phyloP scores from a whole-genome alignment of 2,113 vertebrate genomes.

The Castor canadensis region DNA sequence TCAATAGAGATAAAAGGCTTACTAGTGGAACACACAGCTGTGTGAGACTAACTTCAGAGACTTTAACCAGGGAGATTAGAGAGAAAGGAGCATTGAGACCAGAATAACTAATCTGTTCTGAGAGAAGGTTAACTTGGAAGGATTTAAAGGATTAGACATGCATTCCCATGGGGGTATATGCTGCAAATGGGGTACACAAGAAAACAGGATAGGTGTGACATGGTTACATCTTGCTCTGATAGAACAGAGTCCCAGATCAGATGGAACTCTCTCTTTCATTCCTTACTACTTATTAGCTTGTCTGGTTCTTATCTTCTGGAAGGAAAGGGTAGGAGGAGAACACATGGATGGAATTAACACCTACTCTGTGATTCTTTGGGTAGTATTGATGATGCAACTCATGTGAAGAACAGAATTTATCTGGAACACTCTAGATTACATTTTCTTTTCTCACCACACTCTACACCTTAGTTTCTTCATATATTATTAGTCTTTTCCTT shows the following conservation, averaged over 20 bases:
- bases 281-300: not conserved
- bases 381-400: not conserved
- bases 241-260: not conserved
- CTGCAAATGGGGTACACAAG: not conserved
- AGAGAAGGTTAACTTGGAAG: not conserved
- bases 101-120: not conserved
- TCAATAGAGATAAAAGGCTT: constrained; percentile 45
- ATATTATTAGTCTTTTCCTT: not conserved
- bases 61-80: not conserved
- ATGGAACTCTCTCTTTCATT: not conserved
- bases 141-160: not conserved
- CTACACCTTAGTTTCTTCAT: not conserved
- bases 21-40: not conserved
- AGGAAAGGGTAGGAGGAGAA: not conserved
- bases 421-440: not conserved
- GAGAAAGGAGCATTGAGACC: not conserved
- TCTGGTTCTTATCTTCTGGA: not conserved
- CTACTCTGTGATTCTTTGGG: not conserved
- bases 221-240: not conserved
- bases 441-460: not conserved
- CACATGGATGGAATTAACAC: not conserved
- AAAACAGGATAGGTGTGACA: not conserved
- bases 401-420: not conserved
- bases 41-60: not conserved
- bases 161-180: not conserved